Evolutionary conservation across 2,888 invertebrate species (phyloP).

Genomic region (Xestia ashworthii): DNA sequence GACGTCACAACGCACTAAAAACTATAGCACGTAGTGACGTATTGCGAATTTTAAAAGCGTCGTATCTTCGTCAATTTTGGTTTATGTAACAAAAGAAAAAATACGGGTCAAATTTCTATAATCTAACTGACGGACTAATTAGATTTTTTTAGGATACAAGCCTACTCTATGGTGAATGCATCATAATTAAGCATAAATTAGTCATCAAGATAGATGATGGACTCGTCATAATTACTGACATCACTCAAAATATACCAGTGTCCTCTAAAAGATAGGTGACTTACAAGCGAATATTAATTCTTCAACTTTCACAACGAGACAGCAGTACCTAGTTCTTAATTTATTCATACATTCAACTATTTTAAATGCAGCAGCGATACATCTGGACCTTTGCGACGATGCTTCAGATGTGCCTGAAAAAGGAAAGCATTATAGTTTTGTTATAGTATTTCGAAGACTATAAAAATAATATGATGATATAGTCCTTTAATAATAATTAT

Average conservation of each 20-base stretch:
- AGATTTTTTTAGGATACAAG: too few relatives aligned
- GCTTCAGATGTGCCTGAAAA: conserved; percentile 93
- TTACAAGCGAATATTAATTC: neutral
- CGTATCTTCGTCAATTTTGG: too few relatives aligned
- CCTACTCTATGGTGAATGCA: neutral
- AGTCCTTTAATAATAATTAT: too few relatives aligned
- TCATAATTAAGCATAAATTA: neutral
- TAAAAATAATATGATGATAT: neutral
- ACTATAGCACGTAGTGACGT: too few relatives aligned
- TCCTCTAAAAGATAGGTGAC: neutral
- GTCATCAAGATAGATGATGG: neutral
- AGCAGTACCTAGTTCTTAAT: neutral
- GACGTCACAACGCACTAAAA: too few relatives aligned
- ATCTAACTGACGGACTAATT: too few relatives aligned
- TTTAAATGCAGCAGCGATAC: conserved; percentile 76
- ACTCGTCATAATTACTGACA: neutral
- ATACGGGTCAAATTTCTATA: too few relatives aligned
- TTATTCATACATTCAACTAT: conserved; percentile 13
- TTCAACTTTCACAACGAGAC: neutral
- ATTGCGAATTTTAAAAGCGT: too few relatives aligned
- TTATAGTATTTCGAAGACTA: neutral
- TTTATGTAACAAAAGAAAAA: too few relatives aligned
- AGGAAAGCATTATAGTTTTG: neutral
- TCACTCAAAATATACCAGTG: neutral
- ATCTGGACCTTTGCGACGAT: conserved; percentile 91